These are phyloP conservation scores for Saccostrea glomerata DNA, from an alignment of 1,140 invertebrate genomes.

Conservation along the genomic window DNA sequence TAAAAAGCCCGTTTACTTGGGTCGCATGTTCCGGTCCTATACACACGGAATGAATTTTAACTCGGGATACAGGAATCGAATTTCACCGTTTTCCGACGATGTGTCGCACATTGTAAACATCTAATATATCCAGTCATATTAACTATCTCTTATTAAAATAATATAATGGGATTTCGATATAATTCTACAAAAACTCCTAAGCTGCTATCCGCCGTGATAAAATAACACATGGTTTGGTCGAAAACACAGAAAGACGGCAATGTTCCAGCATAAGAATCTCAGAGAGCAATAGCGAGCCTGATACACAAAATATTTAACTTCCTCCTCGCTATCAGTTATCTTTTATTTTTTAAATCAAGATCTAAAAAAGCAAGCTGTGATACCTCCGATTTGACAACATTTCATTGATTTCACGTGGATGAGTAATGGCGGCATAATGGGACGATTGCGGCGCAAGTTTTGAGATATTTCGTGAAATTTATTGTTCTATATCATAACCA, in stretches of 20 bases:
- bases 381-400: conserved; percentile 22
- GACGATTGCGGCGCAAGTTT: not conserved
- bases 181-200: conserved; percentile 1
- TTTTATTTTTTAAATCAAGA: conserved; percentile 19
- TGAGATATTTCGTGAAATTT: conserved; percentile 19
- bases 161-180: conserved; percentile 31
- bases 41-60: conserved; percentile 5
- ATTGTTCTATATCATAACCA: conserved; percentile 31
- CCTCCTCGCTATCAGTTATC: conserved; percentile 19
- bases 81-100: conserved; percentile 27
- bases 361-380: conserved; percentile 33
- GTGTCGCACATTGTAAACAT: conserved; percentile 21
- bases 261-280: conserved; percentile 25
- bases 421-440: conserved; percentile 19
- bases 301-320: conserved; percentile 32
- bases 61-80: conserved; percentile 18
- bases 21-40: conserved; percentile 22
- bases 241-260: not conserved
- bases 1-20: conserved; percentile 12
- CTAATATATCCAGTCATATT: conserved; percentile 21
- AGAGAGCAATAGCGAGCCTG: conserved; percentile 2
- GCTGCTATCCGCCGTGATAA: conserved; percentile 11
- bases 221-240: conserved; percentile 35
- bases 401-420: conserved; percentile 24
- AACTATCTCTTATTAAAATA: conserved; percentile 23